These are phyloP conservation scores for Callyntrura guangdongensis DNA, from an alignment of 2,888 invertebrate genomes.

Conservation along the genomic window DNA sequence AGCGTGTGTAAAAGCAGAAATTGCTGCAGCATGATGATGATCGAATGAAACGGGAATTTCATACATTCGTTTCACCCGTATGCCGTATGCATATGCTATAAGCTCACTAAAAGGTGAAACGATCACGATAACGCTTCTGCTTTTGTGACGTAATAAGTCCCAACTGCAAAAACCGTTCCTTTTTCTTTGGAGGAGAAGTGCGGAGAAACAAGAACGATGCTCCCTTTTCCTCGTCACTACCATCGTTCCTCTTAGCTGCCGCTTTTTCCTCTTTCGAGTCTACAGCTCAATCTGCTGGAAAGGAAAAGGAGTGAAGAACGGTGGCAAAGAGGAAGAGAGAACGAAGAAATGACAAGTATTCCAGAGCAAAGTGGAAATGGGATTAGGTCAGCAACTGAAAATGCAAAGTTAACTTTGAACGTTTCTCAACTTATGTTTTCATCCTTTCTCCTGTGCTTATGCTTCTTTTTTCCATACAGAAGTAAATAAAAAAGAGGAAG, in stretches of 20 bases:
- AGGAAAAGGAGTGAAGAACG: conserved; percentile 23
- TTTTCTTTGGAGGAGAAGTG: conserved; percentile 3
- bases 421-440: conserved; percentile 9
- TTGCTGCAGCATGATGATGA: conserved; percentile 38
- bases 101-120: background rate
- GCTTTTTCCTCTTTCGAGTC: conserved; percentile 11
- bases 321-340: background rate
- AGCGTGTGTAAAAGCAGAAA: conserved; percentile 13
- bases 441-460: background rate
- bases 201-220: conserved; percentile 24
- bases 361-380: conserved; percentile 73
- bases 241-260: conserved; percentile 1
- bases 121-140: background rate
- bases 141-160: background rate
- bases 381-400: conserved; percentile 71
- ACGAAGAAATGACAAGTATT: conserved; percentile 61
- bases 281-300: conserved; percentile 54
- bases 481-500: background rate
- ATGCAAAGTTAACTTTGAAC: conserved; percentile 56
- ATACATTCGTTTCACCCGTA: background rate
- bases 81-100: background rate
- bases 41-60: conserved; percentile 28
- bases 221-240: background rate
- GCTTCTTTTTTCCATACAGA: conserved; percentile 60
- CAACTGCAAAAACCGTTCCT: background rate